phyloP scores from a whole-genome alignment of 2,113 vertebrate species.

The Tragelaphus buxtoni region DNA sequence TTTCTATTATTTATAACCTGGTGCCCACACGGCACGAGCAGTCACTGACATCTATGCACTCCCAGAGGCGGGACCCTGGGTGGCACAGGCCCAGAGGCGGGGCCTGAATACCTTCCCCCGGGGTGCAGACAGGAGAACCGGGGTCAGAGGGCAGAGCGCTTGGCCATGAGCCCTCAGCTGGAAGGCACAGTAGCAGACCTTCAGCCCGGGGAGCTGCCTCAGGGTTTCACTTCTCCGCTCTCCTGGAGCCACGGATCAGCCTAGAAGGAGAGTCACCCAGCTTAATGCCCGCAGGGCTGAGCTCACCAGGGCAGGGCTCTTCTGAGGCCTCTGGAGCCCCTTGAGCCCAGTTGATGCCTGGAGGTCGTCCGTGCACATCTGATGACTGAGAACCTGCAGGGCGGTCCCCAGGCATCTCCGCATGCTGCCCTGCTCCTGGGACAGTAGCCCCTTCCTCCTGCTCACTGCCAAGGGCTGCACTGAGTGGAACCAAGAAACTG shows the following conservation, averaged over 20 bases:
- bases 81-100: accelerated
- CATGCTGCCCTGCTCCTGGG: background rate
- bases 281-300: accelerated
- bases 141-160: background rate
- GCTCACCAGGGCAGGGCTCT: accelerated
- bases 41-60: accelerated
- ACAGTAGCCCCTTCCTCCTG: accelerated
- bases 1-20: background rate
- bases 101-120: background rate
- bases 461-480: background rate
- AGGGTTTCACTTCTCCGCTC: background rate
- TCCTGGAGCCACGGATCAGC: accelerated
- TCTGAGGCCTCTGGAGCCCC: background rate
- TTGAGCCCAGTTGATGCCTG: accelerated
- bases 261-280: background rate
- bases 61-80: accelerated
- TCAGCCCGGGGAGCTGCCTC: background rate
- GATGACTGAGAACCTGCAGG: background rate
- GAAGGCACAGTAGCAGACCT: accelerated
- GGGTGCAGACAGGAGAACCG: accelerated
- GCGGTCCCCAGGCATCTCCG: accelerated
- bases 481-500: background rate
- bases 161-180: accelerated
- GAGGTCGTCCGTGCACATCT: background rate
- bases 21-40: accelerated